Base-by-base conservation (phyloP, 2,113 vertebrate genomes). In the Silurus glanis region DNA sequence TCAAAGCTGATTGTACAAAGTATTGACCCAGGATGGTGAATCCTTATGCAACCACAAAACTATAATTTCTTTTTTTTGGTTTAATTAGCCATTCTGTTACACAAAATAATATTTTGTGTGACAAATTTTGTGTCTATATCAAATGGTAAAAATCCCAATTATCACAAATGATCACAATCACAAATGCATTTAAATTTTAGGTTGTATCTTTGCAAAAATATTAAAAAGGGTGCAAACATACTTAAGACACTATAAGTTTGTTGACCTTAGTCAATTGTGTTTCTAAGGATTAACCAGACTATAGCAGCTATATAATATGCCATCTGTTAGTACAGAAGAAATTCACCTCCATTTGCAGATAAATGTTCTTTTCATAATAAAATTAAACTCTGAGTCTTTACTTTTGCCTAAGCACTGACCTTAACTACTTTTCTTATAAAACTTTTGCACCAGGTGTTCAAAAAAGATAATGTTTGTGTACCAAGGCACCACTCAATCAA, bases 391-490 rank as follows among this genome's bases (percentile, higher is more conserved):
- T 80, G 67, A 82, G 21, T 16, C 67, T 83, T 80, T 74, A 85
- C 67, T 75, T 62, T 56, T 80, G 61, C 85, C 28, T 80, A 85
- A 80, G 74, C 80, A 79, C 83, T 69, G 25, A 6, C 66, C 25
- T 17, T 14, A 37, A 69, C 2, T 21, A 47, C 17, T 66, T 83
- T 83, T 74, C 62, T 37, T 83, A 17, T 21, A 80, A 21, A 74
- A 72, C 80, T 75, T 87, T 75, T 89, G 74, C 81, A 89, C 85
- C 80, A 19, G 51, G 75, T 25, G 59, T 72, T 23, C 66, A 69
- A 83, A 76, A 83, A 85, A 37, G 17, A 83, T 59, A 61, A 2
- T 80, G 75, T 25, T 66, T 89, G 83, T 47, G 19, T 72, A 45
- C 37, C 51, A 17, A 84, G 71, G 19, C 5, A 23, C 59, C 47